phyloP scores from a whole-genome alignment of 2,113 vertebrate genomes.

The Barnardius zonarius region DNA sequence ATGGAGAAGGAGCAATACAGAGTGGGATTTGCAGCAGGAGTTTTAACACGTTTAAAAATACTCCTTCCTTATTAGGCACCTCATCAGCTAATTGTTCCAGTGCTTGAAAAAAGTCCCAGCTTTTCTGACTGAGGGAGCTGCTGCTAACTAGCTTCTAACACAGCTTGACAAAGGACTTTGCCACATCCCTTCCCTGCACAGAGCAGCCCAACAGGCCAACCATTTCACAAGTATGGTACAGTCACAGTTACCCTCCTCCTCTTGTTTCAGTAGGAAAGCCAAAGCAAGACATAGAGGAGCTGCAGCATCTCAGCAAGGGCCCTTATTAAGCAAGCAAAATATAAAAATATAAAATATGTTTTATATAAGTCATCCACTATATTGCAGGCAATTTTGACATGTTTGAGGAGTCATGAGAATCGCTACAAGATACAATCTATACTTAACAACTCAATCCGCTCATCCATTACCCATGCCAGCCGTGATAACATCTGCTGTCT shows the following conservation, averaged over 20 bases:
- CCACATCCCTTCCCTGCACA: not conserved
- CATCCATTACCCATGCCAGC: not conserved
- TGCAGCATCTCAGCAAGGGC: not conserved
- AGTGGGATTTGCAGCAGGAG: not conserved
- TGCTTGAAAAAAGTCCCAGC: not conserved
- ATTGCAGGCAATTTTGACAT: not conserved
- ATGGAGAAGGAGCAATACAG: not conserved
- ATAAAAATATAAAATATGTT: too few relatives aligned
- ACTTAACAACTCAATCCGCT: not conserved
- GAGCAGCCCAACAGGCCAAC: not conserved
- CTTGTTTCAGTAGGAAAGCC: not conserved
- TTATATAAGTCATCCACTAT: not conserved
- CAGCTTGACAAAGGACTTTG: not conserved
- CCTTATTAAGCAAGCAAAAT: conserved; percentile 20
- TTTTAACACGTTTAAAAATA: not conserved
- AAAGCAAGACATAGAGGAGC: not conserved
- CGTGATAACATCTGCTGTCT: not conserved
- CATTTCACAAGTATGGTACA: not conserved
- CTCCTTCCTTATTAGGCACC: not conserved
- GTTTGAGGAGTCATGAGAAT: not conserved
- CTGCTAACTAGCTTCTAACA: not conserved
- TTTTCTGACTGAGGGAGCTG: not conserved
- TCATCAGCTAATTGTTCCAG: not conserved
- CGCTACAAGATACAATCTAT: conserved; percentile 19
- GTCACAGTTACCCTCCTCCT: not conserved